These are phyloP conservation scores for Albula goreensis DNA, from an alignment of 2,113 vertebrate genomes.

Conservation along the genomic window DNA sequence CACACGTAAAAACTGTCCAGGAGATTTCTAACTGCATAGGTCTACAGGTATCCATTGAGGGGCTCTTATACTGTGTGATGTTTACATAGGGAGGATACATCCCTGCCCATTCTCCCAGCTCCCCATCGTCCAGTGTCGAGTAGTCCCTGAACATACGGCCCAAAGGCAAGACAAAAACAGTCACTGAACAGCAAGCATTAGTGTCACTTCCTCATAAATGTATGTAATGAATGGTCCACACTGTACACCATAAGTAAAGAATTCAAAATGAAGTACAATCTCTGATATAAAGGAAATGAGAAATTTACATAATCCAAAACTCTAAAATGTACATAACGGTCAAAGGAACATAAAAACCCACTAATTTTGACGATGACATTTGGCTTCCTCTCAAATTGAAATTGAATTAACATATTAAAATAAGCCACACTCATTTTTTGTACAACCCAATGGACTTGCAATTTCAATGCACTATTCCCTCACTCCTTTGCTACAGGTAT, in stretches of 20 bases:
- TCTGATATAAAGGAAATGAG: no score
- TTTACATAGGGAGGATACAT: conserved; percentile 43
- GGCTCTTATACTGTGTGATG: conserved; percentile 40
- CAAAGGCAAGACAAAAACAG: conserved; percentile 50
- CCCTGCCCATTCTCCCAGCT: conserved; percentile 32
- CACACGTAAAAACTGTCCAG: not conserved
- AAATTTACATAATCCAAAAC: no score
- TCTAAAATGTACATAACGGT: no score
- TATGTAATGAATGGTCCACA: no score
- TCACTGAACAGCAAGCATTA: conserved; percentile 40
- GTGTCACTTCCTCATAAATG: no score
- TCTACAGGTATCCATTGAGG: conserved; percentile 29
- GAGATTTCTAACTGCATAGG: conserved; percentile 39
- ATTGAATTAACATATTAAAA: no score
- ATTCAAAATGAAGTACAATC: no score
- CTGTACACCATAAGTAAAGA: no score
- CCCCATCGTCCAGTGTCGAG: conserved; percentile 44
- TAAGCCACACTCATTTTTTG: no score
- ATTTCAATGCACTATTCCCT: conserved; percentile 60
- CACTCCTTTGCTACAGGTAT: conserved; percentile 49
- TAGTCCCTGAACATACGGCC: conserved; percentile 55
- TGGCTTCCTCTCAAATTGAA: no score
- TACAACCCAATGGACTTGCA: conserved; percentile 23
- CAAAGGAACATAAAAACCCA: no score
- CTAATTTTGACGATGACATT: no score